Percentiles rank a stretch among this genome's conserved stretches.
These are phyloP conservation scores for Gila orcuttii DNA, from an alignment of 2,113 vertebrate genomes.

Conservation along the genomic window DNA sequence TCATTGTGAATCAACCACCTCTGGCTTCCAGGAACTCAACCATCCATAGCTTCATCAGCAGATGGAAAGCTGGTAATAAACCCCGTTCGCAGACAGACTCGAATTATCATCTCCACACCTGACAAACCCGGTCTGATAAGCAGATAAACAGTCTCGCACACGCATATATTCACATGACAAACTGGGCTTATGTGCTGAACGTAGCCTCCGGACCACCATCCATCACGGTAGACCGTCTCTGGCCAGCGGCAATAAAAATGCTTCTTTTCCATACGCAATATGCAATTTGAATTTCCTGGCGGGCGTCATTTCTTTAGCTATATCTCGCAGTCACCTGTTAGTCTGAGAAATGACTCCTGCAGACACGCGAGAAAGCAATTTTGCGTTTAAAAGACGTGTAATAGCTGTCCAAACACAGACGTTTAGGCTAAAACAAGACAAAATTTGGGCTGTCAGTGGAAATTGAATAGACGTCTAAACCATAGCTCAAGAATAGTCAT, in stretches of 20 bases:
- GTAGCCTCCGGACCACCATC: slow-evolving; percentile 32
- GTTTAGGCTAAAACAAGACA: no score
- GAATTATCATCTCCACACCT: slow-evolving; percentile 40
- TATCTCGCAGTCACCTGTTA: neutral
- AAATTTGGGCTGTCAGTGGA: no score
- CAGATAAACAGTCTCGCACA: slow-evolving; percentile 1
- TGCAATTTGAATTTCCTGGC: slow-evolving; percentile 4
- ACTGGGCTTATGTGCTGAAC: slow-evolving; percentile 33
- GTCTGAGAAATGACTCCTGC: neutral
- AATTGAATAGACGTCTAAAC: no score
- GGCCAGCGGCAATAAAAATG: slow-evolving; percentile 9
- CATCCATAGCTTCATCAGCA: slow-evolving; percentile 51
- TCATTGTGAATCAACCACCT: slow-evolving; percentile 5
- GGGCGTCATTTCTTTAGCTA: neutral
- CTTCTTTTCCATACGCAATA: neutral
- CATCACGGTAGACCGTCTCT: slow-evolving; percentile 26
- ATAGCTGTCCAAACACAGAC: no score
- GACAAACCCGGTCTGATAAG: slow-evolving; percentile 21
- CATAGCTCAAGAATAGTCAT: no score
- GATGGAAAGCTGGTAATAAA: slow-evolving; percentile 48
- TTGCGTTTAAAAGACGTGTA: no score
- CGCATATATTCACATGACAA: slow-evolving; percentile 46
- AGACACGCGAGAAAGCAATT: neutral
- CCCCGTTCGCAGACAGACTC: slow-evolving; percentile 21
- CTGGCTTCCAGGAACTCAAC: slow-evolving; percentile 25